A percentile compares a stretch with the other conserved stretches of the same genome.
Conservation (phyloP, 2,113 vertebrate species). For the Pelecanoides urinatrix region DNA sequence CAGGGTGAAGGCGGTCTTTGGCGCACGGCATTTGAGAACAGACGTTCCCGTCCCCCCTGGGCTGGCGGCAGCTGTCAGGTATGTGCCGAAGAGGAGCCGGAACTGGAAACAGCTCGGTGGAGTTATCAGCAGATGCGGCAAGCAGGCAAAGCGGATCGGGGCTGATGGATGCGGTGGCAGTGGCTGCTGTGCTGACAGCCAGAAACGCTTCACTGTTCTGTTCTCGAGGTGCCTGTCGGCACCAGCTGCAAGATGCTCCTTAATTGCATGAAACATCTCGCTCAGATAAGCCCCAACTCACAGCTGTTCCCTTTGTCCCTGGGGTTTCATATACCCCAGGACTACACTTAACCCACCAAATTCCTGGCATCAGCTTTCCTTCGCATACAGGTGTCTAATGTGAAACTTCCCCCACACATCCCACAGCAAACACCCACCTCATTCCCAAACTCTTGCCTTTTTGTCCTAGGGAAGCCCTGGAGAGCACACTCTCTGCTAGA, state of each 20-base stretch:
- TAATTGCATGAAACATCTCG: neutral
- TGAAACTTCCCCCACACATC: neutral
- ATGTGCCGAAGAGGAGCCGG: neutral
- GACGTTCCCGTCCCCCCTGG: neutral
- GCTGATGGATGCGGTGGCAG: neutral
- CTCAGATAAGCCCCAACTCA: neutral
- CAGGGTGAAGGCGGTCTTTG: neutral
- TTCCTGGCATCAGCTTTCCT: neutral
- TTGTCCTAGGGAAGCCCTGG: neutral
- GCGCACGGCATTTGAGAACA: fast-evolving
- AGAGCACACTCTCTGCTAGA: neutral
- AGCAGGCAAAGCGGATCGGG: neutral
- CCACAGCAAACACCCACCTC: neutral
- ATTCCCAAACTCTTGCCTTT: neutral
- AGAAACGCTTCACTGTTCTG: neutral
- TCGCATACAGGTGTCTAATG: neutral
- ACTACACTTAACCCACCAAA: neutral
- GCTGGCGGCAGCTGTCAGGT: neutral
- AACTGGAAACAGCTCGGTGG: neutral
- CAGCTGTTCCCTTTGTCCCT: neutral
- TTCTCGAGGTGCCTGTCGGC: neutral
- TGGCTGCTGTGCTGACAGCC: neutral
- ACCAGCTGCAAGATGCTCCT: neutral
- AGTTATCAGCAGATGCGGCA: neutral
- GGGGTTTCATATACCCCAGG: neutral